A percentile compares a stretch with the other conserved stretches of the same genome.
Evolutionary conservation across 2,113 vertebrate genomes (phyloP).

Genomic region (Entosphenus tridentatus): DNA sequence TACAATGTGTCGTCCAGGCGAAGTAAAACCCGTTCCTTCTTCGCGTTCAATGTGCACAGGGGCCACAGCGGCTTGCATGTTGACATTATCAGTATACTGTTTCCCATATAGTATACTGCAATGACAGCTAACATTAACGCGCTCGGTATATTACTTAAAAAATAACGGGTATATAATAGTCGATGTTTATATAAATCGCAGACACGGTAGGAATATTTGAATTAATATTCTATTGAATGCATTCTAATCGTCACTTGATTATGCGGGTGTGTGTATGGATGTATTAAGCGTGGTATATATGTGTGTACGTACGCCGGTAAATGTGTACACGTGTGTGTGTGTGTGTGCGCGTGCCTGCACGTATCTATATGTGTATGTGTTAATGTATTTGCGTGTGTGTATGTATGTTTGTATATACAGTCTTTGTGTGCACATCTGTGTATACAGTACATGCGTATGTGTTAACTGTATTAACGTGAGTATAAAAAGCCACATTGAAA

Average conservation of each 20-base stretch:
- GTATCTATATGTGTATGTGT: conserved; percentile 1
- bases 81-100: too few species aligned
- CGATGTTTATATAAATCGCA: background rate
- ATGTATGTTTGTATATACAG: background rate
- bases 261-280: background rate
- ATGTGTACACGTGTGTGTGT: background rate
- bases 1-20: too few species aligned
- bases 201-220: background rate
- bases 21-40: too few species aligned
- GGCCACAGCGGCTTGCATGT: too few species aligned
- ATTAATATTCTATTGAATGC: background rate
- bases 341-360: background rate
- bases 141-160: too few species aligned
- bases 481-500: too few species aligned
- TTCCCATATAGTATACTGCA: too few species aligned
- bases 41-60: too few species aligned
- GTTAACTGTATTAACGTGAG: too few species aligned
- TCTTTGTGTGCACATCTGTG: background rate
- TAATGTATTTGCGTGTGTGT: background rate
- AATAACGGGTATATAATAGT: too few species aligned
- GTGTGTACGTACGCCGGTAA: background rate
- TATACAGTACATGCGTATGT: too few species aligned
- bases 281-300: background rate
- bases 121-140: too few species aligned
- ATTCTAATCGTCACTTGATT: background rate